Conservation (phyloP, 2,113 vertebrate species). For the Pyrgilauda ruficollis region DNA sequence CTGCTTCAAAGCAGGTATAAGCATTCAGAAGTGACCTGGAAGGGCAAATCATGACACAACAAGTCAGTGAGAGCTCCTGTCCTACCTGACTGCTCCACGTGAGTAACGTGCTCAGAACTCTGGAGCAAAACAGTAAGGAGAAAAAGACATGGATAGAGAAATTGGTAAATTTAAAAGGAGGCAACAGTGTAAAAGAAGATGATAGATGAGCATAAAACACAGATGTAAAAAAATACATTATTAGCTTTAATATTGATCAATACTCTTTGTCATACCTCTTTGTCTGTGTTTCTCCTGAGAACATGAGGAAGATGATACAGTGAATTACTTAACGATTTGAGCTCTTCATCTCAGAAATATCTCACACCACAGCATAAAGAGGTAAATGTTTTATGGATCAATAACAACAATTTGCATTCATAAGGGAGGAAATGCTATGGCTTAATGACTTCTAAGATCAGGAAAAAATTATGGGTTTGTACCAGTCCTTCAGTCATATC, state of each 20-base stretch:
- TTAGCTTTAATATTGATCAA: not conserved
- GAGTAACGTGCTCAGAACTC: not conserved
- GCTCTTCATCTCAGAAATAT: not conserved
- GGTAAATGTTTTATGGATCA: not conserved
- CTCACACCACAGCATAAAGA: not conserved
- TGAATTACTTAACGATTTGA: not conserved
- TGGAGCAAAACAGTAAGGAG: not conserved
- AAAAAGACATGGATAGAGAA: not conserved
- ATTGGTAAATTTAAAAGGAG: not conserved
- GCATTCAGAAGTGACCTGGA: not conserved
- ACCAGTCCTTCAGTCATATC: not conserved
- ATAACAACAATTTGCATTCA: not conserved
- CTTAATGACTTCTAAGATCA: not conserved
- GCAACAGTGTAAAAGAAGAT: not conserved
- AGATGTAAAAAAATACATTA: not conserved
- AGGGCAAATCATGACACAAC: not conserved
- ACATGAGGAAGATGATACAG: not conserved
- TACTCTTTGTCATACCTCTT: not conserved
- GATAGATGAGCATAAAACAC: not conserved
- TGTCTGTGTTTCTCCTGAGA: not conserved
- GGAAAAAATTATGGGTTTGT: not conserved
- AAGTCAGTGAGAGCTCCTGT: not conserved
- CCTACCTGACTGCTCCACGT: fast-evolving
- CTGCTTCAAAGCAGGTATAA: not conserved
- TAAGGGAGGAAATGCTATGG: not conserved